Base-by-base conservation (phyloP, 1,140 invertebrate species). In the Lasioglossum albipes region DNA sequence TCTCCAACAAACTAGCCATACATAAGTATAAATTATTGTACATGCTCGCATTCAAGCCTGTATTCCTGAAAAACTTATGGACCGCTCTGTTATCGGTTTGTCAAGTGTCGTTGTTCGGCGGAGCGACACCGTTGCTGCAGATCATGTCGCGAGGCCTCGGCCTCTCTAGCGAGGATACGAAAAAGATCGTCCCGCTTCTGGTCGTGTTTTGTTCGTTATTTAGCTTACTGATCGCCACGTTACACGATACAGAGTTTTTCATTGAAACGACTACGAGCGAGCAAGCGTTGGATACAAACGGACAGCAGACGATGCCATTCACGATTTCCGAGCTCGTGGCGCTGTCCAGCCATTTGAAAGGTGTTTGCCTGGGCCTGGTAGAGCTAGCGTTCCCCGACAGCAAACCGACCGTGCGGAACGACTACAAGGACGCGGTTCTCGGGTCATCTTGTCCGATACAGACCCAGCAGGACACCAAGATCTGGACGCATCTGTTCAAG, bases 181-280 rank as follows among this genome's bases (percentile, higher is more conserved):
- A 95, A 45, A 94, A 94, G n/a, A 95, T 98, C 45, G 94, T 98
- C 31, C 97, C 97, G 0, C 89, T 97, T 2, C 88, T 98, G 12
- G 96, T 96, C 0, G 96, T 97, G 0, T 98, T 98, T 90, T 98
- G 97, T 91, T 96, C 97, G 2, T 92, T 98, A 0, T 97, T 98
- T 86, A 96, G 96, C 64, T 94, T 97, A 45, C 94, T 98, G 2
- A 95, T 98, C 61, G 95, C 96, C 0, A 98, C 98, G 0, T 91
- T 98, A 22, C 97, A 98, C 87, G 98, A 99, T 91, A 96, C 96
- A 6, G 98, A 98, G 90, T 98, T 99, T 88, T 95, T 95, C n/a
- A 84, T 90, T 5, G 90, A 93, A 41, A 80, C 82, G 0, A 65
- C 73, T 10, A 49, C 10, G 45, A 49, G 45, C 13, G 81, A 86